phyloP scores from a whole-genome alignment of 2,797 vertebrate species.

The Valencia hispanica region DNA sequence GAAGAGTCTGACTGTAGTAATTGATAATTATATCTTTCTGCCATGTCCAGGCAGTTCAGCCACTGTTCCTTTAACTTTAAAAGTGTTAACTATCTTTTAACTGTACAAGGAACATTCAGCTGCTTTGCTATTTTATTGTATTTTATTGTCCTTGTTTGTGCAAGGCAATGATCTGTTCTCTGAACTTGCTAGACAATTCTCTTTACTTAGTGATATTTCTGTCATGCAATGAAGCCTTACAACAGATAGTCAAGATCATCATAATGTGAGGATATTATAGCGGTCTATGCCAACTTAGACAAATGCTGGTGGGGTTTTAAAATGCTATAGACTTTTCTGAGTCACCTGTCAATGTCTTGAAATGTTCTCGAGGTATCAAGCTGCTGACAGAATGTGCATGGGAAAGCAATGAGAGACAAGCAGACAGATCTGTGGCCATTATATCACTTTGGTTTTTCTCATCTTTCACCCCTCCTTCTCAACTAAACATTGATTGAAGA shows the following conservation, averaged over 20 bases:
- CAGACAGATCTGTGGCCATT: conserved; percentile 67
- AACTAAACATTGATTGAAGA: conserved; percentile 56
- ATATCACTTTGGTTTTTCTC: conserved; percentile 62
- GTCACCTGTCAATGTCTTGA: conserved; percentile 55
- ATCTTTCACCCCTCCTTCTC: conserved; percentile 44
- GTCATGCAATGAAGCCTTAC: background rate
- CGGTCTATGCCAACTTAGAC: background rate
- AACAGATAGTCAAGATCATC: background rate
- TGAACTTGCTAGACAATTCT: background rate
- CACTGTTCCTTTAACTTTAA: background rate
- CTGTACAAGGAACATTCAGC: background rate
- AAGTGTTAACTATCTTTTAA: background rate
- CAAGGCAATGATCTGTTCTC: background rate
- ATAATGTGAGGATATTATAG: background rate
- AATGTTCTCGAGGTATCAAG: conserved; percentile 51
- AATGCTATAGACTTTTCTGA: conserved; percentile 15
- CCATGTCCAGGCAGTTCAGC: background rate
- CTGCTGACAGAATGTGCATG: conserved; percentile 58
- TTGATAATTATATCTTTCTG: no score
- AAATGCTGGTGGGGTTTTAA: conserved; percentile 7
- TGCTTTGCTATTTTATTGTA: background rate
- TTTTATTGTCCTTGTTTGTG: background rate
- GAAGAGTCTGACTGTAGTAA: background rate
- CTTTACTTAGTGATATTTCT: background rate
- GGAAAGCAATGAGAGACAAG: conserved; percentile 51